Evolutionary conservation across 92 coral and sea anemone species (phyloP), one percentile per base, ranked within the genome.

Genomic region (Desmophyllum pertusum): DNA sequence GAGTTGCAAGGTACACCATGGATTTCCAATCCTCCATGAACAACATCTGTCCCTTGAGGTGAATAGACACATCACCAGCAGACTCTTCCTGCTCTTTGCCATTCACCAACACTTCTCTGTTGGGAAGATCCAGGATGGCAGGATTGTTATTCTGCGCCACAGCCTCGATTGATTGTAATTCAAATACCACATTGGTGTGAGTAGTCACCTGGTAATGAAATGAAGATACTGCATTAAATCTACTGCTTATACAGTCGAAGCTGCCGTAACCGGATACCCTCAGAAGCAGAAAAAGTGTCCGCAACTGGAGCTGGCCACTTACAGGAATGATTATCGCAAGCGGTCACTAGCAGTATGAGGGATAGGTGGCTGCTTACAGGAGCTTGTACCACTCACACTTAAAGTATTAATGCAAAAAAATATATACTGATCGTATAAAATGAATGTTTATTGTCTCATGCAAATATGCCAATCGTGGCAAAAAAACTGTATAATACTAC

Each of bases 1-100:
- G 98, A 17, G 98, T 94, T 10, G 98, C 95, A 52, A 94, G 88
- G 77, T 86, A 94, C 5, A 90, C 95, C 84, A 94, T 90, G 0
- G 98, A 87, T 37, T 94, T 87, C 95, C 98, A 94, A 52, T 94
- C 98, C 8, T 91, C 93, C 84, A 94, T 88, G 67, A 79, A 89
- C 87, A 94, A 40, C 98, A 94, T 94, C 74, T 94, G 98, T 0
- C 98, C 98, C 52, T 94, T 94, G 36, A 94, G 90, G 75, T 94
- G 98, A 23, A 94, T 89, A 29, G 36, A 42, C 86, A 82, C 11
- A 45, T 52, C 36, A 10, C 62, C 33, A 17, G 38, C 53, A 27
- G 65, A 5, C 29, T 17, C 23, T 10, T 70, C 72, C 17, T 41
- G 39, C 0, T 57, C 79, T 1, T 41, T 59, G 13, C 77, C 86